Evolutionary conservation across 2,888 invertebrate species (phyloP).

Genomic region (Pseudococcus viburni): DNA sequence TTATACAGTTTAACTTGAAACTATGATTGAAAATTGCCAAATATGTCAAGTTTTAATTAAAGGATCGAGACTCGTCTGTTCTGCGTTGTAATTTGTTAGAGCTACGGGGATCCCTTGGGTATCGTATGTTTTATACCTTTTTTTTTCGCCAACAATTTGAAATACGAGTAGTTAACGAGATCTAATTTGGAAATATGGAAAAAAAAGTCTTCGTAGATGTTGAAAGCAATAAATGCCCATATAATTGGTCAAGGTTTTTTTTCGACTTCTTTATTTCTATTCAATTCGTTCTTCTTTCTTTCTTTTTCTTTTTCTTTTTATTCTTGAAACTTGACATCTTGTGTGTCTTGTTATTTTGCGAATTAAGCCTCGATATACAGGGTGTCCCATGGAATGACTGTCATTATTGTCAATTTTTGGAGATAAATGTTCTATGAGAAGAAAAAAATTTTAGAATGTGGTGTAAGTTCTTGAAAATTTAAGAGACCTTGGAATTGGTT

Average conservation of each 20-base stretch:
- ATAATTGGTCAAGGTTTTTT: not conserved
- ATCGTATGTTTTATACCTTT: not conserved
- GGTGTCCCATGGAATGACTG: too few species aligned
- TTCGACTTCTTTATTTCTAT: not conserved
- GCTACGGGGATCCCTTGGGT: not conserved
- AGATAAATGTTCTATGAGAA: too few species aligned
- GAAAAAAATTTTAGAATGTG: too few species aligned
- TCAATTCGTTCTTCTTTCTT: not conserved
- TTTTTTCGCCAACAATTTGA: not conserved
- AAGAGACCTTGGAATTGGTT: too few species aligned
- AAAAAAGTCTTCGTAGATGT: not conserved
- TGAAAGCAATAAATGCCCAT: not conserved
- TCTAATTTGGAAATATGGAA: not conserved
- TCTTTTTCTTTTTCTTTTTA: not conserved
- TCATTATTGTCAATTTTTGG: too few species aligned
- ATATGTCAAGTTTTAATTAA: not conserved
- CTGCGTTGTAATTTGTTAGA: not conserved
- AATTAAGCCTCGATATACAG: too few species aligned
- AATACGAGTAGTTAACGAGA: constrained; percentile 8
- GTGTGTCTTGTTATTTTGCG: too few species aligned
- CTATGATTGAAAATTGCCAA: constrained; percentile 26
- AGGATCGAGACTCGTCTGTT: not conserved
- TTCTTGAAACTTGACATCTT: too few species aligned
- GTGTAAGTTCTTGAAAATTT: too few species aligned
- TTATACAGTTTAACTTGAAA: constrained; percentile 2